Evolutionary conservation across 2,113 vertebrate genomes (phyloP).

Genomic region (Oncorhynchus nerka): DNA sequence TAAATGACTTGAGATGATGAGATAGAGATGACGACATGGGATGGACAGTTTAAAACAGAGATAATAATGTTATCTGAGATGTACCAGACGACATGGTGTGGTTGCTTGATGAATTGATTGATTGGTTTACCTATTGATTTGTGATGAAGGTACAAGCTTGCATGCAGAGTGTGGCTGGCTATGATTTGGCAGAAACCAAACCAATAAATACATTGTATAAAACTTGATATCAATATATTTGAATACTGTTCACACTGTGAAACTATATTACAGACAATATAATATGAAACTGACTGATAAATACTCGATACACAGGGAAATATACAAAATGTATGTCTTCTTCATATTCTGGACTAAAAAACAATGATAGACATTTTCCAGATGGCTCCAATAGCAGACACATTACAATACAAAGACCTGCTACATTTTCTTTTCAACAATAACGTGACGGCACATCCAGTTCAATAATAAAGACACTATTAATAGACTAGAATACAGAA

Average conservation of each 20-base stretch:
- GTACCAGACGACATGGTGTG: no score
- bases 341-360: constrained; percentile 49
- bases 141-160: constrained; percentile 42
- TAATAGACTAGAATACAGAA: constrained; percentile 61
- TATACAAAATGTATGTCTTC: constrained; percentile 63
- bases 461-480: constrained; percentile 33
- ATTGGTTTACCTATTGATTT: not conserved
- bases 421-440: constrained; percentile 62
- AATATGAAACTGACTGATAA: constrained; percentile 74
- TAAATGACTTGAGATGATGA: no score
- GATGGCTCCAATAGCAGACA: constrained; percentile 43
- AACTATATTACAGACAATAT: constrained; percentile 77
- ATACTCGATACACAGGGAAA: constrained; percentile 70
- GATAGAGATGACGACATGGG: no score
- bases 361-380: constrained; percentile 49
- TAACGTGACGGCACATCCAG: constrained; percentile 72
- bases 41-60: no score
- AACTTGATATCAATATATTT: constrained; percentile 78
- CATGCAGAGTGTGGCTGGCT: constrained; percentile 69
- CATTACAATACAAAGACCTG: constrained; percentile 63
- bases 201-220: constrained; percentile 78
- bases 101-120: no score
- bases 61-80: no score
- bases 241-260: constrained; percentile 71
- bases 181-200: constrained; percentile 64